Percentiles rank a stretch among this genome's conserved stretches.
Conservation (phyloP, 2,113 vertebrate species). For the Pseudolaguvia tuberculata region DNA sequence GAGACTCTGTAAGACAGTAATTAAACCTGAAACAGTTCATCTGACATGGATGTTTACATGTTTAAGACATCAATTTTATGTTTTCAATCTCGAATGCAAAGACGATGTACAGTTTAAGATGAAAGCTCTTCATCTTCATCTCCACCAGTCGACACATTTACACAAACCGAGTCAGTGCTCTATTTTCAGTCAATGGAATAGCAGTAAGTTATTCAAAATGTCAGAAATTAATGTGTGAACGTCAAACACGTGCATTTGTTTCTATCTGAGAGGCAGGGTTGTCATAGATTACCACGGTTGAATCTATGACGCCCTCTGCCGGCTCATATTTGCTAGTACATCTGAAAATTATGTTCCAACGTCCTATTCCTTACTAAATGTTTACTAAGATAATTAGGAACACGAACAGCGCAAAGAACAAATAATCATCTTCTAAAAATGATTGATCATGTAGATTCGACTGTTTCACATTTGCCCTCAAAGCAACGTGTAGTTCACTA, state of each 20-base stretch:
- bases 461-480: too few relatives aligned
- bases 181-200: not conserved
- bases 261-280: not conserved
- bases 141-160: not conserved
- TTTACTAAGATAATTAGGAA: too few relatives aligned
- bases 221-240: not conserved
- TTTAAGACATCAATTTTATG: not conserved
- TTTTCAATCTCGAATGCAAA: not conserved
- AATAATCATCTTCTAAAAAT: too few relatives aligned
- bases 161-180: not conserved
- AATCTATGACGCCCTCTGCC: conserved; percentile 53
- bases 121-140: not conserved
- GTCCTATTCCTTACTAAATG: too few relatives aligned
- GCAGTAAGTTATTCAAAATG: not conserved
- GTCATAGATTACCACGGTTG: not conserved
- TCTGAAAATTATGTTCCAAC: not conserved
- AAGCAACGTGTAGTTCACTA: too few relatives aligned
- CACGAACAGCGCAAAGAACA: too few relatives aligned
- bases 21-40: conserved; percentile 15
- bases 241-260: not conserved
- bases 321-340: conserved; percentile 10
- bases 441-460: too few relatives aligned
- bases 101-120: not conserved
- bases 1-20: conserved; percentile 16
- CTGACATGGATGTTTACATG: conserved; percentile 5